Conservation (phyloP, 2,797 vertebrate species). For the Gorsachius magnificus region DNA sequence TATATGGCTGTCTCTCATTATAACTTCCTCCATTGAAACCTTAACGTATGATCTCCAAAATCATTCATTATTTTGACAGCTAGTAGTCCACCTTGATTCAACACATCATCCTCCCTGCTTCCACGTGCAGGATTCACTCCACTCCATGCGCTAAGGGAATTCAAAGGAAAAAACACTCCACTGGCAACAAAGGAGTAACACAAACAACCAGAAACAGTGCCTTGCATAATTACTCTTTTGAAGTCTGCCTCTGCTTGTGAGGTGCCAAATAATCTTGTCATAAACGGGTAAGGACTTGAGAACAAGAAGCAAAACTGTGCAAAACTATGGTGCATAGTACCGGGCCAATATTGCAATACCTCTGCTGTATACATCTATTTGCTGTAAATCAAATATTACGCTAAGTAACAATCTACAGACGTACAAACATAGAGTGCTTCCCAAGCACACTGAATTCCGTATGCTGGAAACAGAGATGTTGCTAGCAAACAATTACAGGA, state of each 20-base stretch:
- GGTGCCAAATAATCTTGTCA: neutral
- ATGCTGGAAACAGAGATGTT: neutral
- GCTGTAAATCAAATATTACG: neutral
- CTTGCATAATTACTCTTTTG: neutral
- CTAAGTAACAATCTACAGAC: neutral
- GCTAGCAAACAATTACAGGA: neutral
- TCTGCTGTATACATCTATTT: neutral
- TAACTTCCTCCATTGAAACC: neutral
- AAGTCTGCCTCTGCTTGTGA: neutral
- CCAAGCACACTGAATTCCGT: neutral
- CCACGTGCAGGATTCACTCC: neutral
- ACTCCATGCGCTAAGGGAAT: neutral
- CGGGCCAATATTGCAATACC: neutral
- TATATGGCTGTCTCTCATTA: accelerated
- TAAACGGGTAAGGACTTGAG: neutral
- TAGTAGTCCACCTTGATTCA: neutral
- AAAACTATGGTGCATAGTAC: neutral
- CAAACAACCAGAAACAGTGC: neutral
- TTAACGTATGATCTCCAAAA: neutral
- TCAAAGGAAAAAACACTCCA: neutral
- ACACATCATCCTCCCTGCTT: neutral
- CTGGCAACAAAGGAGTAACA: neutral
- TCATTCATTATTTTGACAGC: neutral
- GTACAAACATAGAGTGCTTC: neutral
- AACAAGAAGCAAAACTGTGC: neutral